phyloP scores from a whole-genome alignment of 2,113 vertebrate species.

The Capreolus pygargus region DNA sequence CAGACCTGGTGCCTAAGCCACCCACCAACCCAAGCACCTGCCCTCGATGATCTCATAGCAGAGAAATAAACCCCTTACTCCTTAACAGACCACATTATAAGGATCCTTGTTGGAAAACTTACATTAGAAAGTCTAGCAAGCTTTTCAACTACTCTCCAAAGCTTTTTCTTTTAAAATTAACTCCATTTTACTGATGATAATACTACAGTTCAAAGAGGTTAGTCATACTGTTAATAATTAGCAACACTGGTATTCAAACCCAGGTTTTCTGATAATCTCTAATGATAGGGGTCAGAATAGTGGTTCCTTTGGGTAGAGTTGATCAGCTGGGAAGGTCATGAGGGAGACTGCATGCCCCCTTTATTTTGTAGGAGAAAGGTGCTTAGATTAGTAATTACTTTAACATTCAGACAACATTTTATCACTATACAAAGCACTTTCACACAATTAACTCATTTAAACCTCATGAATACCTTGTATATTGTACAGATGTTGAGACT shows the following conservation, averaged over 20 bases:
- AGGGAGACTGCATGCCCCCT: background rate
- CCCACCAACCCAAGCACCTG: background rate
- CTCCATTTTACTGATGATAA: background rate
- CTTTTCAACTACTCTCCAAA: background rate
- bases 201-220: background rate
- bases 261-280: background rate
- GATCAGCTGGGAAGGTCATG: background rate
- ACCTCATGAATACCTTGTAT: background rate
- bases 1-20: background rate
- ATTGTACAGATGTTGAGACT: background rate
- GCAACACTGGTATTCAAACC: background rate
- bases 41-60: background rate
- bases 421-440: background rate
- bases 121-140: background rate
- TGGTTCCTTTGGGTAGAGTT: background rate
- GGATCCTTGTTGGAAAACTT: background rate
- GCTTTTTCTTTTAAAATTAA: background rate
- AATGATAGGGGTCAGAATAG: background rate
- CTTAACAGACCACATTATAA: background rate
- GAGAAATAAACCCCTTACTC: background rate
- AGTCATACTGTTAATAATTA: background rate
- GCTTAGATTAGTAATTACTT: background rate
- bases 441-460: background rate
- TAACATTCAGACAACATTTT: background rate
- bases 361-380: background rate